Base-by-base conservation (phyloP, 2,797 vertebrate genomes). In the Xenops minutus region DNA sequence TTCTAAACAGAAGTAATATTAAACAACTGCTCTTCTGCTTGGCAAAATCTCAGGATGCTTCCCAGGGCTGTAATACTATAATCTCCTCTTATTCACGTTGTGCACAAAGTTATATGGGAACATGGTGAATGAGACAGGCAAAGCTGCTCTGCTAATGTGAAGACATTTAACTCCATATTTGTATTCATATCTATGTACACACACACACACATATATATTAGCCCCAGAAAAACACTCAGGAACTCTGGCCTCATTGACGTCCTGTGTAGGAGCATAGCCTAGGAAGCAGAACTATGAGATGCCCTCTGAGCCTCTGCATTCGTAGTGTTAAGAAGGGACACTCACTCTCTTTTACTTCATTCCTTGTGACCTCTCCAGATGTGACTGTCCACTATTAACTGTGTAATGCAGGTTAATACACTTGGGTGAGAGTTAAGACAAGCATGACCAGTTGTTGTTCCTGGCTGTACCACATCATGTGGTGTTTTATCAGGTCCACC, bases 11-110 rank as follows among this genome's bases (percentile, higher is more conserved):
- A 77, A 34, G 56, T 74, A 91, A 82, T 89, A 66, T 37, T 93
- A 79, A 94, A 89, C 78, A 92, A 87, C 41, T 56, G 59, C 55
- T 91, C 29, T 48, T 88, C 91, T 69, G 12, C 77, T 85, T 87
- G 61, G 83, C 88, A 85, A 48, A 39, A 68, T 93, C 49, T 81
- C 63, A 30, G 48, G 29, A 74, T 8, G 18, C 82, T 85, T 91
- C 62, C 67, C 79, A 74, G 54, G 51, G 63, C 87, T 63, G 6
- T 62, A 72, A 89, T 22, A 10, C 27, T 41, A 27, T 54, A 13
- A 92, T 48, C 29, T 76, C 49, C 64, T 66, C 37, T 74, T 34
- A 2, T 54, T 49, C 63, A 15, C 13, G 7, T 5, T 39, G 52
- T 63, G 44, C 36, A 80, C 37, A 13, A 58, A 92, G 75, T 66